A percentile compares a stretch with the other conserved stretches of the same genome.
phyloP scores from a whole-genome alignment of 2,888 invertebrate species.

The Blastobasis lacticolella region DNA sequence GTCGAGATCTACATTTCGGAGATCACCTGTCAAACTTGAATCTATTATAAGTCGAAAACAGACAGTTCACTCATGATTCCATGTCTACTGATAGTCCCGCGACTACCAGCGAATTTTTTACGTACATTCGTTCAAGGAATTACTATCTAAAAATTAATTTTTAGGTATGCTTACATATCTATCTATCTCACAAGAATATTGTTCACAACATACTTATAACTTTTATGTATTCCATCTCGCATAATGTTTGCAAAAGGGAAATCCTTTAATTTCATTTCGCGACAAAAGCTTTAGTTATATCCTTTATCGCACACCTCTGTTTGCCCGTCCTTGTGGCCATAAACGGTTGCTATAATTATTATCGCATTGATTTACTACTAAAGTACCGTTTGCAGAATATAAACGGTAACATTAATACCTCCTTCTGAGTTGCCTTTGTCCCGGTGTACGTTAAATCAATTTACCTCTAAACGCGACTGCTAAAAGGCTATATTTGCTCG shows the following conservation, averaged over 20 bases:
- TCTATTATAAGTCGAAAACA: too few species aligned
- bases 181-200: too few species aligned
- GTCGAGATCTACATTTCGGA: too few species aligned
- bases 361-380: slow-evolving; percentile 60
- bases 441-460: too few species aligned
- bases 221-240: slow-evolving; percentile 9
- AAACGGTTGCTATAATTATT: slow-evolving; percentile 65
- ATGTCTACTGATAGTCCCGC: too few species aligned
- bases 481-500: neutral
- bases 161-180: too few species aligned
- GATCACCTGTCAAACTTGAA: too few species aligned
- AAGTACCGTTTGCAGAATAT: slow-evolving; percentile 61
- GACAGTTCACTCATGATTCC: too few species aligned
- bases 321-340: slow-evolving; percentile 49
- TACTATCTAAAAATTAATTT: too few species aligned
- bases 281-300: slow-evolving; percentile 16
- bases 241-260: slow-evolving; percentile 10
- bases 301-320: slow-evolving; percentile 39
- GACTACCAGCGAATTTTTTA: too few species aligned
- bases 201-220: neutral
- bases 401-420: slow-evolving; percentile 45
- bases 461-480: too few species aligned
- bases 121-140: too few species aligned
- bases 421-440: slow-evolving; percentile 18
- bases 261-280: slow-evolving; percentile 18